These are phyloP conservation scores for Sebastolobus alascanus DNA, from an alignment of 2,797 vertebrate species.

Conservation along the genomic window DNA sequence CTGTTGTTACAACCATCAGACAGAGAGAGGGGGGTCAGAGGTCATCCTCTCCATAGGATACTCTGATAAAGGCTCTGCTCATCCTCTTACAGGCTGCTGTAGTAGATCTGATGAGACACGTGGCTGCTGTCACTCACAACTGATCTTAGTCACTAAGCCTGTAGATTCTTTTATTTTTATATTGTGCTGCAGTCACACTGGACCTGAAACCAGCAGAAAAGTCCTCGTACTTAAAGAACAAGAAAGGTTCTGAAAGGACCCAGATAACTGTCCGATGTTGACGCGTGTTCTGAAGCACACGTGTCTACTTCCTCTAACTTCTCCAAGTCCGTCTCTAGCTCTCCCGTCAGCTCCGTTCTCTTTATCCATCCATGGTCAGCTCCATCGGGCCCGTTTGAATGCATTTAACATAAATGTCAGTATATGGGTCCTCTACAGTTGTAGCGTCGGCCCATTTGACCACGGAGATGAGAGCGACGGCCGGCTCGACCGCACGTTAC, in stretches of 20 bases:
- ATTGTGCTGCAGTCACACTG: not conserved
- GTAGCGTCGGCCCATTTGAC: too few species aligned
- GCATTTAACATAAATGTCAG: too few species aligned
- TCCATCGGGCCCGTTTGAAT: too few species aligned
- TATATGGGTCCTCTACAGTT: too few species aligned
- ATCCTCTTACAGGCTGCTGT: constrained; percentile 51
- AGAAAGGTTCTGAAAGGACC: not conserved
- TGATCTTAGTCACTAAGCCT: not conserved
- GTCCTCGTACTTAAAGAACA: not conserved
- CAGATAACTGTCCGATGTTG: not conserved
- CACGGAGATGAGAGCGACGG: too few species aligned
- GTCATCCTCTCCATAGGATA: constrained; percentile 13
- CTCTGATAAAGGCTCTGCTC: constrained; percentile 1
- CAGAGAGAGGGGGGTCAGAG: constrained; percentile 25
- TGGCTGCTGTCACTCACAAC: constrained; percentile 29
- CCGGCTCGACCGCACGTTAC: too few species aligned
- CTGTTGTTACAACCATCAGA: constrained; percentile 14
- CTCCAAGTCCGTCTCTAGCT: too few species aligned
- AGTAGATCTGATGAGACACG: constrained; percentile 19
- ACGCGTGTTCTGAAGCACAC: too few species aligned
- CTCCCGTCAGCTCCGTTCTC: too few species aligned
- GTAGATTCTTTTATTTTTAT: not conserved
- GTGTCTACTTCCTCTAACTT: too few species aligned
- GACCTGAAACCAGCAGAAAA: not conserved
- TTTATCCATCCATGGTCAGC: too few species aligned